Base-by-base conservation (phyloP, 2,113 vertebrate species). In the Ardeotis arabs region DNA sequence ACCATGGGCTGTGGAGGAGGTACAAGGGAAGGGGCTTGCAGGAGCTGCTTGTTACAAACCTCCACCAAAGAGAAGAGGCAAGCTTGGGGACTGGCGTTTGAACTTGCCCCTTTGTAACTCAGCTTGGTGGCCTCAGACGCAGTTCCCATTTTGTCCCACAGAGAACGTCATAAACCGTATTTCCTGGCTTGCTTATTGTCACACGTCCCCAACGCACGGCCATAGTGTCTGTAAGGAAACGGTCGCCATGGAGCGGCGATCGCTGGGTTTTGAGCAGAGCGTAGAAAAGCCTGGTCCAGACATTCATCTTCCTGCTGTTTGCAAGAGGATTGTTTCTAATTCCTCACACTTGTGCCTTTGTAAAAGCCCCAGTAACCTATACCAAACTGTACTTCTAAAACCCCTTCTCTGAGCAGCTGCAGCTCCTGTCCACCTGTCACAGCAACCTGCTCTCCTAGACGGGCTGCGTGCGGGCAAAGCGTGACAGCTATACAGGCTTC, bases 161-260 rank as follows among this genome's bases (percentile, higher is more conserved):
- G 50, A 75, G 49, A 35, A 4, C 2, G 21, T 53, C 27, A 18
- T 2, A 21, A 58, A 52, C 5, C 6, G 0, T 1, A 1, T 35
- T 64, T 59, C 23, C 55, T 50, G 47, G 4, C 41, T 58, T 3
- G 14, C 75, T 37, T 23, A 1, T 39, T 9, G 15, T 2, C 13
- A 3, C 1, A 0, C 1, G 0, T 49, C 29, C 67, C 35, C 50
- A 9, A 1, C 16, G 6, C 20, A 0, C 0, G 0, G 39, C 7
- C 1, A 7, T 0, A 5, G 12, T 3, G 5, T 9, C 3, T 0
- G 15, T 0, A 15, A 29, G 27, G 59, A 47, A 60, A 21, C 9
- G 22, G 23, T 10, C 18, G 5, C 22, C 1, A 0, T 2, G 20
- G 16, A 73, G 37, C 4, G 0, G 22, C 0, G 0, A 14, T 1